Conservation (phyloP, 2,797 vertebrate genomes). For the Synanceia verrucosa region DNA sequence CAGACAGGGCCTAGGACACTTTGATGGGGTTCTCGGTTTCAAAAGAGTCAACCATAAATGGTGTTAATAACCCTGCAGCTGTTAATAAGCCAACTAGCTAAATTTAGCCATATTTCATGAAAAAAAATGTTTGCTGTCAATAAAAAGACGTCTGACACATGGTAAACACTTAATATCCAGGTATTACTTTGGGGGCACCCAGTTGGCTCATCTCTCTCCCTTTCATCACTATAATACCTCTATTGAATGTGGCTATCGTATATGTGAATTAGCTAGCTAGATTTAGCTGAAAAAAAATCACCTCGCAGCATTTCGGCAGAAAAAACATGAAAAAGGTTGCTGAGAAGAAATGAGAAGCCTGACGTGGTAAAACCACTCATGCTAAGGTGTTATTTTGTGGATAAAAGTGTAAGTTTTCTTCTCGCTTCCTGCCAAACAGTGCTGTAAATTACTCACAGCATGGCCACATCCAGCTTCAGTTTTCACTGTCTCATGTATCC, state of each 20-base stretch:
- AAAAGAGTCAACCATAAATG: neutral
- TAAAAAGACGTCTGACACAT: neutral
- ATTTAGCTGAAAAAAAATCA: neutral
- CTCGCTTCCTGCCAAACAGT: constrained; percentile 87
- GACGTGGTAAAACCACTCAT: constrained; percentile 24
- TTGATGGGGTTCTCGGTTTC: neutral
- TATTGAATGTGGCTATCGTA: too few species aligned
- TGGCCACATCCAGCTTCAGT: constrained; percentile 31
- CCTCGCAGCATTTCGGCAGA: neutral
- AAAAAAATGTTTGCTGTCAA: neutral
- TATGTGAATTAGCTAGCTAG: neutral
- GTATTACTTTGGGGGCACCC: neutral
- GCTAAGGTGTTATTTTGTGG: constrained; percentile 75
- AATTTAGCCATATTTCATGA: neutral
- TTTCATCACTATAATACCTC: neutral
- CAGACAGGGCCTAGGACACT: neutral
- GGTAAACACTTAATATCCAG: neutral
- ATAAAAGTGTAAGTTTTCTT: constrained; percentile 85
- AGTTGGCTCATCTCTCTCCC: neutral
- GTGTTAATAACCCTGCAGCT: neutral
- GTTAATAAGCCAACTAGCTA: neutral
- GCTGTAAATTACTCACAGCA: constrained; percentile 88
- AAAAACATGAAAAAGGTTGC: neutral
- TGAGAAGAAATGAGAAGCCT: constrained; percentile 11
- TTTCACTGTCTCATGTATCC: constrained; percentile 35